Evolutionary conservation across 2,888 invertebrate species (phyloP), one percentile per base, ranked within the genome.

Genomic region (Eudemis profundana): DNA sequence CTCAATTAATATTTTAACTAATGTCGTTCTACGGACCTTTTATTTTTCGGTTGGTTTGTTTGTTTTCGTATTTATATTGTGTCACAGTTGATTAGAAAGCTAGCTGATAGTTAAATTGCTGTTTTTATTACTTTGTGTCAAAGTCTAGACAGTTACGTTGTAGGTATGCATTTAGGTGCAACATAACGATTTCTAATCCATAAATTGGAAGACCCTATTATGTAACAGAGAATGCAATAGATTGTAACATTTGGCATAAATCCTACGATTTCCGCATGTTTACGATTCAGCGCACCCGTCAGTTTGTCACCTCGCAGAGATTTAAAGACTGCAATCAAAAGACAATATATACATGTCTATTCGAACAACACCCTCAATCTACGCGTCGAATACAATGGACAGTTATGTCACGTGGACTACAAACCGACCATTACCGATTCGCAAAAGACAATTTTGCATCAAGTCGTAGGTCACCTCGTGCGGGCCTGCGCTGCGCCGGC

Each of bases 381-480:
- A 50, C 65, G 49, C 73, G 68, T 53, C 29, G 38, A 33, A 47
- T 53, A 49, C 40, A 46, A 60, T 38, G 62, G 61, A 68, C 68
- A 69, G 71, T 73, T 75, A 73, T 68, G 62, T 74, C 70, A 74
- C 72, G 68, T 40, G 42, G 56, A 70, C 76, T 72, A 76, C 74
- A 64, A 69, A 68, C 66, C 68, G 68, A 47, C 72, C 74, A 87
- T 86, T 87, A 87, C 81, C 81, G 83, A 87, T 86, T 85, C 78
- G 84, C 76, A 78, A 83, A 78, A 86, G 84, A 83, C 84, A 84
- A 87, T 88, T 86, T 68, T 36, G 51, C 63, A 50, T 53, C 51
- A 56, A 33, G 62, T 40, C 57, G 57, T 46, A 63, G 57, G 57
- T 63, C 64, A 64, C 64, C 64, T 44, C 64, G 64, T 59, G 64